Evolutionary conservation across 2,113 vertebrate species (phyloP).

Genomic region (Melanocharis versteri): DNA sequence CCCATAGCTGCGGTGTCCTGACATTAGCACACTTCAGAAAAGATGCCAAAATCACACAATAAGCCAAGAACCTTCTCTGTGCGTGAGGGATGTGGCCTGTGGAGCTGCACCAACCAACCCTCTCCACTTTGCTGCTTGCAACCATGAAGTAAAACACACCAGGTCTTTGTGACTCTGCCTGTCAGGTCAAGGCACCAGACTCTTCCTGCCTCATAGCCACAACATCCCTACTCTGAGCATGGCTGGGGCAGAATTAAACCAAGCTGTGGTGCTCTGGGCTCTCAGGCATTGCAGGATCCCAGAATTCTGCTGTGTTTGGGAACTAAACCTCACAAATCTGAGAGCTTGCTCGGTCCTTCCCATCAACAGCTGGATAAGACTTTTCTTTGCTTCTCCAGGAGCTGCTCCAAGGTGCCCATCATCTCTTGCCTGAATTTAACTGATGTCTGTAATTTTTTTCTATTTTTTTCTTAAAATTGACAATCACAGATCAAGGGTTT

Average conservation of each 20-base stretch:
- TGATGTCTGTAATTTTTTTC: background rate
- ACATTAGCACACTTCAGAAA: background rate
- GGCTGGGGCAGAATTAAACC: background rate
- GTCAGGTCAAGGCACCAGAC: background rate
- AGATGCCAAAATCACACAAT: background rate
- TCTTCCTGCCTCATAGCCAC: background rate
- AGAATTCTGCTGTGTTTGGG: background rate
- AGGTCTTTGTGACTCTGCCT: background rate
- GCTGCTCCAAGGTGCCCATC: background rate
- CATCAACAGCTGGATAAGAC: rapidly evolving
- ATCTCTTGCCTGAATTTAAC: background rate
- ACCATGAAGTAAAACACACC: background rate
- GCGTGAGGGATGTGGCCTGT: background rate
- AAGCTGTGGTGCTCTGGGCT: background rate
- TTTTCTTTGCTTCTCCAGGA: background rate
- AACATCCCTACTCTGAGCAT: background rate
- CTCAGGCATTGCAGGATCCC: background rate
- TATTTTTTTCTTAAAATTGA: background rate
- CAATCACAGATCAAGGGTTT: background rate
- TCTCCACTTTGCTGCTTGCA: background rate
- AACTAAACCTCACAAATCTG: background rate
- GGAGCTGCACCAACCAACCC: background rate
- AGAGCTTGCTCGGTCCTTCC: background rate
- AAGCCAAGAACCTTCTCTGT: background rate
- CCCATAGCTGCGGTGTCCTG: background rate